Base-by-base conservation (phyloP, 2,113 vertebrate genomes). In the Isurus oxyrinchus region DNA sequence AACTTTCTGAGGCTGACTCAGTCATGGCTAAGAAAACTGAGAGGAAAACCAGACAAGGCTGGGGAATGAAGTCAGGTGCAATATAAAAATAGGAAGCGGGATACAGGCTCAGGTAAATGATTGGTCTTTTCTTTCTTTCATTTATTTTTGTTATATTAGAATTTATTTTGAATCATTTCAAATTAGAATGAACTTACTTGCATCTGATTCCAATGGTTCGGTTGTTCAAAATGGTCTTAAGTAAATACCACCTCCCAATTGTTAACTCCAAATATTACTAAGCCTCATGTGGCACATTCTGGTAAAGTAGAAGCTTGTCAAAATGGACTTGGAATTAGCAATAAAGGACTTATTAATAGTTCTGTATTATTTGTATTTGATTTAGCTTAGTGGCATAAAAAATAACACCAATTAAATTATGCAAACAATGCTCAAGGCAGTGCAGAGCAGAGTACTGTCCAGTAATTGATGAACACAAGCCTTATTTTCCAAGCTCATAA, bases 321-420 rank as follows among this genome's bases (percentile, higher is more conserved):
- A 91, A 91, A 59, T 59, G 88, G 31, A 14, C 88, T 13, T 59
- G 81, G 55, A 35, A 91, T 2, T 31, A 91, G 13, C 55, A 35
- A 59, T 59, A 91, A 91, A 91, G 27, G 55, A 5, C 11, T 61
- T 91, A 87, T 27, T 53, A 91, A 59, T 91, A 91, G 88, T 61
- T 61, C 55, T n/a, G 11, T 11, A 91, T 59, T 91, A 91, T 91
- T 91, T 91, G 31, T 91, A 59, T 91, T 91, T 91, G 11, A 91
- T 59, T 59, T 59, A 91, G 88, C 11, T 91, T 59, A 31, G 88
- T 59, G 88, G 13, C 55, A 59, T 91, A 16, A 57, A 35, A 53
- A 59, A 90, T 31, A 90, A 31, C 88, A 91, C 31, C 88, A 31
- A 59, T 91, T 59, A 35, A 59, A 91, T n/a, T 59, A 59, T 59